A percentile compares a stretch with the other conserved stretches of the same genome.
These are phyloP conservation scores for Drosophila borborema DNA, from an alignment of 2,888 invertebrate genomes.

Conservation along the genomic window DNA sequence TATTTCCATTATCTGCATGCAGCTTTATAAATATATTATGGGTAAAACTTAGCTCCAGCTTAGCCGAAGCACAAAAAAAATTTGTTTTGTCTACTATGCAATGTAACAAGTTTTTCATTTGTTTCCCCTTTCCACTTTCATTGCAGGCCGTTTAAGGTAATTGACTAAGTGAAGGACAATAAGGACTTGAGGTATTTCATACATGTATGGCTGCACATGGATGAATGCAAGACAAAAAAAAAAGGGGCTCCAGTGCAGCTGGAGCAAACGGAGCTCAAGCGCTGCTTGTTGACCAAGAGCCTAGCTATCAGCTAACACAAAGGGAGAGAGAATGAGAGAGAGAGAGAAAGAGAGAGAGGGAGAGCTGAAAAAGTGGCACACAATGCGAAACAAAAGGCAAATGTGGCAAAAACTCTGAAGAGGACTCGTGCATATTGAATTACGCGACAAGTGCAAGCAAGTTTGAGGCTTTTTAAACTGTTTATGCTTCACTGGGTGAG, in stretches of 20 bases:
- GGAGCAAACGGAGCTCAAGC: constrained; percentile 10
- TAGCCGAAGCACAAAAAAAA: background rate
- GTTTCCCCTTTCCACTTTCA: background rate
- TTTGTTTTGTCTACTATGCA: too few relatives aligned
- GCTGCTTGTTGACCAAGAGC: constrained; percentile 12
- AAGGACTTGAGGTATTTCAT: constrained; percentile 19
- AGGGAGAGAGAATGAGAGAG: constrained; percentile 1
- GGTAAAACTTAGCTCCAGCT: background rate
- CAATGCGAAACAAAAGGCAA: constrained; percentile 44
- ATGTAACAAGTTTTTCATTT: background rate
- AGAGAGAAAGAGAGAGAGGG: background rate
- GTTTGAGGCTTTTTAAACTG: constrained; percentile 77
- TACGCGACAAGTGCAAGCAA: constrained; percentile 78
- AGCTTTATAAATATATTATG: background rate
- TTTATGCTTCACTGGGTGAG: constrained; percentile 53
- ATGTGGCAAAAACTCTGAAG: constrained; percentile 41
- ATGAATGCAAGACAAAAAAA: constrained; percentile 4
- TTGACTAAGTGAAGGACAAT: constrained; percentile 40
- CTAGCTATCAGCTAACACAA: constrained; percentile 34
- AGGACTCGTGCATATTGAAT: constrained; percentile 75
- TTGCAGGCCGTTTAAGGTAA: constrained; percentile 52
- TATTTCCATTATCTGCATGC: background rate
- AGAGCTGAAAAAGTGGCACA: constrained; percentile 29
- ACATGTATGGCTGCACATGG: constrained; percentile 2
- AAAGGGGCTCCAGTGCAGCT: constrained; percentile 4